Evolutionary conservation across 1,140 invertebrate species (phyloP).

Genomic region (Meloidogyne chitwoodi): DNA sequence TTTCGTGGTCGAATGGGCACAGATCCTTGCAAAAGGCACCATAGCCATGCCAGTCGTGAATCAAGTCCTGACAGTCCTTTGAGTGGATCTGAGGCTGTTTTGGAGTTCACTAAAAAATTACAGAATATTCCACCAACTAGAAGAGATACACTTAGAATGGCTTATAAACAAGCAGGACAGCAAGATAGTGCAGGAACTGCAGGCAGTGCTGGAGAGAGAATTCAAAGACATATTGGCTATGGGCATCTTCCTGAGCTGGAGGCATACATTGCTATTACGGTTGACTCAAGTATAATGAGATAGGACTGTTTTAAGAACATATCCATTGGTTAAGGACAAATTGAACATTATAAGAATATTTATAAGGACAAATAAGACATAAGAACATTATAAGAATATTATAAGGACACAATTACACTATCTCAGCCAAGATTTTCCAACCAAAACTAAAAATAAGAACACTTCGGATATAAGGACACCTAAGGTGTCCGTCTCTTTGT

Average conservation of each 20-base stretch:
- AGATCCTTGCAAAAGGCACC: slow-evolving; percentile 58
- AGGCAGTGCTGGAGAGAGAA: not conserved
- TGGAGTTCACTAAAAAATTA: slow-evolving; percentile 58
- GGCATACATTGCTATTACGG: no score
- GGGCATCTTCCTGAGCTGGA: slow-evolving; percentile 54
- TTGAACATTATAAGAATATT: no score
- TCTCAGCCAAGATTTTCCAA: no score
- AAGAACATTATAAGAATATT: no score
- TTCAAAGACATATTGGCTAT: slow-evolving; percentile 41
- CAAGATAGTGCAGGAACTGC: slow-evolving; percentile 47
- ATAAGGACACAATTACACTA: no score
- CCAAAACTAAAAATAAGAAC: no score
- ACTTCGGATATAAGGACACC: no score
- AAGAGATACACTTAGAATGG: slow-evolving; percentile 51
- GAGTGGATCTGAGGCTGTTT: slow-evolving; percentile 54
- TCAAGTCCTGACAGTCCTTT: slow-evolving; percentile 56
- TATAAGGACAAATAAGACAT: no score
- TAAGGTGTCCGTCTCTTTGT: no score
- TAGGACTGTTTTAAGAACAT: no score
- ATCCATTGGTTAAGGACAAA: no score
- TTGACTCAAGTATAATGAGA: no score
- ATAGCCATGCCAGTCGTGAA: slow-evolving; percentile 40
- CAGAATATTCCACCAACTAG: slow-evolving; percentile 58
- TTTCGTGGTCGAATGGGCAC: slow-evolving; percentile 58
- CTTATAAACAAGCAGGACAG: slow-evolving; percentile 50